Conservation (phyloP, 2,113 vertebrate genomes). For the Lota lota region DNA sequence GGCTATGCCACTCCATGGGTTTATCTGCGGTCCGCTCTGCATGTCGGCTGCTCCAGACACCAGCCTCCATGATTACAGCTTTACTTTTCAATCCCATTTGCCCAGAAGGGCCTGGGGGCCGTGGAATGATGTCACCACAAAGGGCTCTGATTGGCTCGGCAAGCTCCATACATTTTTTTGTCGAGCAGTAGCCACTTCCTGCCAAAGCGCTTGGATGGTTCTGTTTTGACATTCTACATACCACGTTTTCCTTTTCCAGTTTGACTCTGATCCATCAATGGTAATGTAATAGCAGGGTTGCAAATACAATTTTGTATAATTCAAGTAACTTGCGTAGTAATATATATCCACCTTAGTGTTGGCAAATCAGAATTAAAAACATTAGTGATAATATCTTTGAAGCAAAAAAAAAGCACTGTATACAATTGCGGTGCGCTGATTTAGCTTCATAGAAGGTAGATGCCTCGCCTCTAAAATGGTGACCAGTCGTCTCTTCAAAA, state of each 20-base stretch:
- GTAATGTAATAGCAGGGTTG: neutral
- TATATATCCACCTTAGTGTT: too few relatives aligned
- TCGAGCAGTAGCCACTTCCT: constrained; percentile 40
- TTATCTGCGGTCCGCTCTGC: constrained; percentile 17
- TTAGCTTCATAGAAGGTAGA: too few relatives aligned
- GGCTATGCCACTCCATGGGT: constrained; percentile 8
- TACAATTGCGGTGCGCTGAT: too few relatives aligned
- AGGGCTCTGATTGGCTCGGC: constrained; percentile 35
- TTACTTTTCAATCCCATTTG: constrained; percentile 29
- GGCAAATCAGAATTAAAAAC: too few relatives aligned
- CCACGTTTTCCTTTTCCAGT: constrained; percentile 11
- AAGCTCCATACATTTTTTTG: constrained; percentile 21
- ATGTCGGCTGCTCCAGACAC: constrained; percentile 27
- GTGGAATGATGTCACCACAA: constrained; percentile 48
- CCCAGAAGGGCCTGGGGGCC: constrained; percentile 27
- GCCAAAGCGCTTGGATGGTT: constrained; percentile 26
- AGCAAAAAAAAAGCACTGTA: too few relatives aligned
- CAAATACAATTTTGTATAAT: too few relatives aligned
- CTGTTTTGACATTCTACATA: constrained; percentile 24
- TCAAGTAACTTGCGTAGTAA: too few relatives aligned
- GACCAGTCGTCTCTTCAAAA: constrained; percentile 13
- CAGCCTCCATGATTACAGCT: constrained; percentile 49
- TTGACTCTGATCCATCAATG: constrained; percentile 19
- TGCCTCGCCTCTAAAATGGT: neutral
- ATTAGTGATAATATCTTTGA: too few relatives aligned